These are phyloP conservation scores for Strigops habroptila DNA, from an alignment of 2,113 vertebrate genomes.

Conservation along the genomic window DNA sequence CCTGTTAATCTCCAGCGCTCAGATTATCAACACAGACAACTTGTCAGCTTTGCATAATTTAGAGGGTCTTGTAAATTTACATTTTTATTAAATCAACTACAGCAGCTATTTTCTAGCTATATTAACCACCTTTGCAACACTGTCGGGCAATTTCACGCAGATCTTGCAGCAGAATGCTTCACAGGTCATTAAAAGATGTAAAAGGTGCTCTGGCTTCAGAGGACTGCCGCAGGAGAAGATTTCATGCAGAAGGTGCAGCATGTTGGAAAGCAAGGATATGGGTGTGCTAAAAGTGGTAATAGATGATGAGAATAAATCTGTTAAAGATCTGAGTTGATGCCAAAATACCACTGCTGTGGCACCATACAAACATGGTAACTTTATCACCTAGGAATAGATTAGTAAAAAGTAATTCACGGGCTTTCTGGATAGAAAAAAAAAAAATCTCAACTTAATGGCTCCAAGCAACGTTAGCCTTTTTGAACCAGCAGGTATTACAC, in stretches of 20 bases:
- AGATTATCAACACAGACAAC: constrained; percentile 6
- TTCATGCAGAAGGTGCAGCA: rapidly evolving
- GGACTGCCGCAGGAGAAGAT: neutral
- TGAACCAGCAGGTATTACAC: neutral
- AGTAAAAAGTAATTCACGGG: neutral
- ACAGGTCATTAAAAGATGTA: neutral
- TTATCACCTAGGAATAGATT: neutral
- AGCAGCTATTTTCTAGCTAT: neutral
- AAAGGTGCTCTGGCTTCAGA: neutral
- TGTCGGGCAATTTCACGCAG: neutral
- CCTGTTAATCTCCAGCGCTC: neutral
- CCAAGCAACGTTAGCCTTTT: neutral
- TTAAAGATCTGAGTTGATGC: neutral
- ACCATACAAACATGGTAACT: neutral
- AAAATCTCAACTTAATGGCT: neutral
- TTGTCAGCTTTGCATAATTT: constrained; percentile 35
- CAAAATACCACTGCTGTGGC: neutral
- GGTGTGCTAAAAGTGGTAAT: neutral
- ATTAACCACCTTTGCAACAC: neutral
- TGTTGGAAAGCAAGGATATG: neutral
- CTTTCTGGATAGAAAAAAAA: neutral
- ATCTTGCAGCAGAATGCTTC: neutral
- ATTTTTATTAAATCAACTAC: constrained; percentile 42
- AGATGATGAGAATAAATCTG: neutral
- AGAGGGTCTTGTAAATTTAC: constrained; percentile 18